Conservation (phyloP, 2,888 invertebrate genomes). For the Strigamia crassipes region DNA sequence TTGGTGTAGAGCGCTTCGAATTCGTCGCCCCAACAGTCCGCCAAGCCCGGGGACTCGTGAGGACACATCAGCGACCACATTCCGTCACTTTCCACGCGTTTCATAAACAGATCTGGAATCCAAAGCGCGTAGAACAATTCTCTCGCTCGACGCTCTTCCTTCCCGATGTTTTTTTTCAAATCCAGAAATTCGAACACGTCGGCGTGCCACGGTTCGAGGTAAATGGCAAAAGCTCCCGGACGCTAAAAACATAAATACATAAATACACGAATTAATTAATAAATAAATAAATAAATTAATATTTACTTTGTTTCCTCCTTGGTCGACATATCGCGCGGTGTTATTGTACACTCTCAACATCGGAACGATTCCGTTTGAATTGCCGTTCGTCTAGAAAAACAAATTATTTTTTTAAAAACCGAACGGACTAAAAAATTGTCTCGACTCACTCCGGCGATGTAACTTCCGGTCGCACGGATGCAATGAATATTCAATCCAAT, state of each 20-base stretch:
- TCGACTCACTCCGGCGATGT: conserved; percentile 74
- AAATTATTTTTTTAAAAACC: neutral
- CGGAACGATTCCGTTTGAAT: conserved; percentile 93
- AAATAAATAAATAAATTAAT: neutral
- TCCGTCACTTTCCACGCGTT: conserved; percentile 80
- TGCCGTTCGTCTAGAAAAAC: conserved; percentile 74
- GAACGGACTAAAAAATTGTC: neutral
- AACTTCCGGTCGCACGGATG: conserved; percentile 87
- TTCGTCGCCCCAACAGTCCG: conserved; percentile 92
- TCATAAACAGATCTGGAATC: conserved; percentile 99
- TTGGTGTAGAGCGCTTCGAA: conserved; percentile 85
- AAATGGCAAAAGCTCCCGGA: conserved; percentile 96
- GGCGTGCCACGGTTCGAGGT: conserved; percentile 98
- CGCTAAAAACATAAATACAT: conserved; percentile 62
- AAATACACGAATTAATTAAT: neutral
- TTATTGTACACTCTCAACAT: conserved; percentile 95
- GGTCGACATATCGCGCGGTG: conserved; percentile 94
- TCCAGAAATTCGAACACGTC: conserved; percentile 95
- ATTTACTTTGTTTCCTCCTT: conserved; percentile 86
- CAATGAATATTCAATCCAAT: conserved; percentile 96
- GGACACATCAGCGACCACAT: conserved; percentile 98
- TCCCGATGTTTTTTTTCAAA: conserved; percentile 91
- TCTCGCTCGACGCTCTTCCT: conserved; percentile 90
- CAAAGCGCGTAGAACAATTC: conserved; percentile 96
- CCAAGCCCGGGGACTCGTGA: conserved; percentile 84